Base-by-base conservation (phyloP, 2,888 invertebrate genomes). In the Hanleya hanleyi region DNA sequence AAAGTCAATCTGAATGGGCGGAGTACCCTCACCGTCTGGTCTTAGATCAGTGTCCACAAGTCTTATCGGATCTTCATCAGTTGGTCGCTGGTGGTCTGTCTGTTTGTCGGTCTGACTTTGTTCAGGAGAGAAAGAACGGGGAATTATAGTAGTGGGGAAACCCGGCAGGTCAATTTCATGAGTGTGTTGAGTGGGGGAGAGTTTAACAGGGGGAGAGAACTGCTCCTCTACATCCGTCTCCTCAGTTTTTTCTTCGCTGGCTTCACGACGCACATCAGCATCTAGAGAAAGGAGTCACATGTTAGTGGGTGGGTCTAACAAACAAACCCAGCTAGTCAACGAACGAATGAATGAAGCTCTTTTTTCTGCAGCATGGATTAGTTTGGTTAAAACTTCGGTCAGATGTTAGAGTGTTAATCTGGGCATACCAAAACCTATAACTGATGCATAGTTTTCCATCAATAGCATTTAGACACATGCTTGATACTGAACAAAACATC, bases 181-280 rank as follows among this genome's bases (percentile, higher is more conserved):
- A 64, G 86, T 86, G 71, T 89, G 89, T 82, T 89, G 83, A 66
- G 83, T 75, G 76, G 83, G 78, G 70, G 85, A 83, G 68, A 68
- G 69, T 67, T 81, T 79, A 62, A 79, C 71, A 73, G 83, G 80
- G 75, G 84, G 85, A 74, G 85, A 84, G 76, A 87, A 87, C 82
- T 87, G 86, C 76, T 88, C 87, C 78, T 87, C 87, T 67, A 84
- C 83, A 80, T 87, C 86, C 50, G 85, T 86, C 79, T 84, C 90
- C 81, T 90, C 90, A 35, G 89, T 87, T 74, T 88, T 86, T 51
- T 88, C 89, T 77, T 90, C 89, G 75, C 79, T 81, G 74, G 76
- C 75, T 75, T 82, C 81, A 73, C 78, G 79, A 71, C 78, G 78
- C 70, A 78, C 77, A 73, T 80, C 83, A 73, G 82, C 81, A 83